Evolutionary conservation across 2,113 vertebrate genomes (phyloP).

Genomic region (Colaptes auratus): DNA sequence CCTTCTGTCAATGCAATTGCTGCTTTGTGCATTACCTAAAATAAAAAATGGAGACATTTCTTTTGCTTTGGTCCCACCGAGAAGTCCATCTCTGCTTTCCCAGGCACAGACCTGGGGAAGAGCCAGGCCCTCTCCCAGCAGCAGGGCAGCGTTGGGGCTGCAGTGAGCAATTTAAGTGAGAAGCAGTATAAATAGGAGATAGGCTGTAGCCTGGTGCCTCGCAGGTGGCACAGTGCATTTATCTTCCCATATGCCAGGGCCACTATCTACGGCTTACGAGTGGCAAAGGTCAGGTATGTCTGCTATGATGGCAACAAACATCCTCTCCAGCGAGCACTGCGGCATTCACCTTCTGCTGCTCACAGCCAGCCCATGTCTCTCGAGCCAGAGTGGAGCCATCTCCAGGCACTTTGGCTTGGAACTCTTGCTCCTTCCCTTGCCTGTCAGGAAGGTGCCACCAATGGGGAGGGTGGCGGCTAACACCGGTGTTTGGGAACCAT

Average conservation of each 20-base stretch:
- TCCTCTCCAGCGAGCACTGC: neutral
- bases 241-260: neutral
- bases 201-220: neutral
- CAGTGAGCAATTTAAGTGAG: neutral
- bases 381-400: neutral
- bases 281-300: constrained; percentile 24
- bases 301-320: neutral
- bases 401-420: neutral
- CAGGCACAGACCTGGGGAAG: neutral
- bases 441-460: neutral
- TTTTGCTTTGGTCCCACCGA: fast-evolving
- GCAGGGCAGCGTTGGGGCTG: neutral
- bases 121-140: neutral
- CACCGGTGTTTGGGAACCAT: constrained; percentile 35
- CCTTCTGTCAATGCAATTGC: neutral
- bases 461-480: constrained; percentile 3
- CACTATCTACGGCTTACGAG: neutral
- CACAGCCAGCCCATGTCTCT: neutral
- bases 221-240: neutral
- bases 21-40: neutral
- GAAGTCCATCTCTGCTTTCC: neutral
- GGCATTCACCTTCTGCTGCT: neutral
- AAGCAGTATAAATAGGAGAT: neutral
- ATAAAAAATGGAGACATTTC: neutral
- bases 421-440: neutral